phyloP scores from a whole-genome alignment of 2,797 vertebrate genomes.

The Harpagifer antarcticus region DNA sequence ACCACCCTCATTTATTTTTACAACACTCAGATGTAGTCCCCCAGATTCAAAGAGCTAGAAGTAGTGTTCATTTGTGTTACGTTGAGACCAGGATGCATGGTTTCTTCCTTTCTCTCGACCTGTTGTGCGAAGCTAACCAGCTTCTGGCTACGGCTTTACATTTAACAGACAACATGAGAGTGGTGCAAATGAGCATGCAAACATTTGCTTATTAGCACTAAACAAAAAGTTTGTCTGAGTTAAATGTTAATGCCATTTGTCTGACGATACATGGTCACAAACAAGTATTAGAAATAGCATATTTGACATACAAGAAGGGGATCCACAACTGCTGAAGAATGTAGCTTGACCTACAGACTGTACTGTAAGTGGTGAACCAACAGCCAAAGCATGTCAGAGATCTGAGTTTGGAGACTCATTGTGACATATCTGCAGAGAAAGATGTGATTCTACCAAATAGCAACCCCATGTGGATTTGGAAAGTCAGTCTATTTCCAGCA shows the following conservation, averaged over 20 bases:
- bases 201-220: not conserved
- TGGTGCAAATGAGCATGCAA: too few species aligned
- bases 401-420: too few species aligned
- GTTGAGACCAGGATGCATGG: not conserved
- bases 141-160: not conserved
- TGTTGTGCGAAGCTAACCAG: not conserved
- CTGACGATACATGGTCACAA: too few species aligned
- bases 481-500: slow-evolving; percentile 20
- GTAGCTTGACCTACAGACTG: too few species aligned
- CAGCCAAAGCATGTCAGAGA: too few species aligned
- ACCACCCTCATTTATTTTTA: not conserved
- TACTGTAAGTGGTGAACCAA: too few species aligned
- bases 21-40: not conserved
- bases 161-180: not conserved
- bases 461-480: slow-evolving; percentile 19
- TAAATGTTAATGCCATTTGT: not conserved
- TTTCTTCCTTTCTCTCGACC: not conserved
- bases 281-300: not conserved
- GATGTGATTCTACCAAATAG: not conserved
- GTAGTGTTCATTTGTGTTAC: not conserved
- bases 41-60: not conserved
- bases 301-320: not conserved
- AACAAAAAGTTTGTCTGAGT: not conserved
- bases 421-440: not conserved
- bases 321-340: too few species aligned